A percentile compares a stretch with the other conserved stretches of the same genome.
phyloP scores from a whole-genome alignment of 2,888 invertebrate genomes.

The Melinaea menophilus region DNA sequence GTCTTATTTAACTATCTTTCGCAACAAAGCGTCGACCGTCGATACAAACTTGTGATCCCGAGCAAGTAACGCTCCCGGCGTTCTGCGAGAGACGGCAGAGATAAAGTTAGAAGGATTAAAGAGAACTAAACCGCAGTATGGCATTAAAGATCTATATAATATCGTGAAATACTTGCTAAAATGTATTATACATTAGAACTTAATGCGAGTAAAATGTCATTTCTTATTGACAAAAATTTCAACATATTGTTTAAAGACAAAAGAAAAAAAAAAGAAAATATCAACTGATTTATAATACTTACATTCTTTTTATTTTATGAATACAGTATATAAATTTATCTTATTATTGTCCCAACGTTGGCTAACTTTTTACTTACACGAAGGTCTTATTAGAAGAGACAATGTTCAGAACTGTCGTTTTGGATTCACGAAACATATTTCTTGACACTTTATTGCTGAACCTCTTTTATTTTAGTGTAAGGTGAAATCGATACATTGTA shows the following conservation, averaged over 20 bases:
- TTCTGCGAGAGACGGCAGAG: slow-evolving; percentile 1
- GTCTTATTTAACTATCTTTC: slow-evolving; percentile 4
- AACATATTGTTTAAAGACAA: no score
- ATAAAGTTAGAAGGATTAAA: slow-evolving; percentile 6
- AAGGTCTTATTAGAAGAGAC: slow-evolving; percentile 1
- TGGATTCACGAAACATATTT: neutral
- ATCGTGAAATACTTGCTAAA: no score
- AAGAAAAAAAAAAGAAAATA: no score
- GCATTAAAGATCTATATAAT: neutral
- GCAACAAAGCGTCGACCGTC: slow-evolving; percentile 5
- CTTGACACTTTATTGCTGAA: neutral
- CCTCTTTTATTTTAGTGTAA: neutral
- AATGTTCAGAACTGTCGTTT: neutral
- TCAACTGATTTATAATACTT: no score
- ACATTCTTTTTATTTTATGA: no score
- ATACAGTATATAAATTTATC: neutral
- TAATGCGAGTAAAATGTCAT: no score
- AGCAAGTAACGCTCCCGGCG: slow-evolving; percentile 4
- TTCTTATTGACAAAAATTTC: no score
- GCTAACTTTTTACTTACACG: neutral
- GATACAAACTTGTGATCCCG: slow-evolving; percentile 3
- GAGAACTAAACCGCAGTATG: neutral
- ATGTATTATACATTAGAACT: no score
- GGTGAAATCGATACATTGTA: slow-evolving; percentile 1
- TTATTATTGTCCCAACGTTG: neutral